Evolutionary conservation across 23 tunicate species (phyloP), one percentile per base, ranked within the genome.

Genomic region (Trididemnum clinides): DNA sequence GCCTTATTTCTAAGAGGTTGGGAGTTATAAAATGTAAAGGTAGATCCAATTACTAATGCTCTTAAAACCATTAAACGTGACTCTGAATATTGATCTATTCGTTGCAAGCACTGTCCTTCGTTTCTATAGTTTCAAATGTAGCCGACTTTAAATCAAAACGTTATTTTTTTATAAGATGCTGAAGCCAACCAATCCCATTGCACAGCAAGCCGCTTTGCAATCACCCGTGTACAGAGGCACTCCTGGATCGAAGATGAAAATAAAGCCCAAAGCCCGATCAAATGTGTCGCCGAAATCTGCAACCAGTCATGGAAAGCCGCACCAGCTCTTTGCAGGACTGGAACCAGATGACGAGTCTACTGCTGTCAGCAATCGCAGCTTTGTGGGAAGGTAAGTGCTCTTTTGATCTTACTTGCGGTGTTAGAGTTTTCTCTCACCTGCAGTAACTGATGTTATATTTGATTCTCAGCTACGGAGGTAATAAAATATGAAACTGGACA

Each of bases 141-240:
- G n/a, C n/a, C n/a, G n/a, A n/a, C n/a, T n/a, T n/a, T n/a, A n/a
- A n/a, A n/a, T n/a, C n/a, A n/a, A n/a, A n/a, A n/a, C n/a, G n/a
- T n/a, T n/a, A 25, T 20, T 54, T 31, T 19, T 64, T 72, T 30
- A 35, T 1, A 64, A 91, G 96, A 1, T 85, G 6, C 31, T 88
- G 36, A 88, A 88, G 51, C 98, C 98, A 12, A 93, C 98, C 69
- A 93, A 93, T 63, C 98, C 98, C 22, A 84, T 80, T 5, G 98
- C 98, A 0, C 89, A 88, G 64, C 90, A 93, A 74, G 92, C 98
- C 33, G 92, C 80, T 21, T 35, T 88, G 1, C 96, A 91, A 78
- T 88, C 92, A 19, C 98, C 98, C 1, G 18, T 93, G 20, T 93
- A 93, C 78, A 59, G 88, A 39, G 88, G 88, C 12, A 62, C 87